Evolutionary conservation across 2,888 invertebrate species (phyloP).

Genomic region (Salticus scenicus): DNA sequence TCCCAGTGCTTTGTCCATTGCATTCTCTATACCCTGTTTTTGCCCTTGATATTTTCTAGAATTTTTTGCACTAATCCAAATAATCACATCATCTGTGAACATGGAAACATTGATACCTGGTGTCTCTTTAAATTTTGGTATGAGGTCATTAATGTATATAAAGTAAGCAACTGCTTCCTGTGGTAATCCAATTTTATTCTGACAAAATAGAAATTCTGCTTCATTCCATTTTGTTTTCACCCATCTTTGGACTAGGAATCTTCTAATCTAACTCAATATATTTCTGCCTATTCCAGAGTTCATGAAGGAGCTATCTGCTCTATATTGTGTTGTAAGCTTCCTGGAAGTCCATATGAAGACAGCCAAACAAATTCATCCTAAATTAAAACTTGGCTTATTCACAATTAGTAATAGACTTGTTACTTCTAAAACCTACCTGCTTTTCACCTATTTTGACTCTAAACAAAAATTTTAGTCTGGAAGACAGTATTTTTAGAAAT

Average conservation of each 20-base stretch:
- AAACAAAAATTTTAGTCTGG: too few species aligned
- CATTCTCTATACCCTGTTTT: not conserved
- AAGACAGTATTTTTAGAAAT: too few species aligned
- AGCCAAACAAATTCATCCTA: slow-evolving; percentile 11
- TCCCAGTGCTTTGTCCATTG: not conserved
- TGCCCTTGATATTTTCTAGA: not conserved
- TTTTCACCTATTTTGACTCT: too few species aligned
- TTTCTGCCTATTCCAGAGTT: slow-evolving; percentile 1
- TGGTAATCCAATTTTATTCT: not conserved
- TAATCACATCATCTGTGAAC: slow-evolving; percentile 19
- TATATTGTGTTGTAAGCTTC: slow-evolving; percentile 6
- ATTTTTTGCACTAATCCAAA: not conserved
- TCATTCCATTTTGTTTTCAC: not conserved
- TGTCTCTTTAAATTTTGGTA: not conserved
- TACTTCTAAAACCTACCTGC: too few species aligned
- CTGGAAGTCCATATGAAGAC: slow-evolving; percentile 9
- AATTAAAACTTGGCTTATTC: too few species aligned
- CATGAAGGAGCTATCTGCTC: not conserved
- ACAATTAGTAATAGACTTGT: too few species aligned
- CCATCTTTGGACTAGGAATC: slow-evolving; percentile 22
- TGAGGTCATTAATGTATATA: slow-evolving; percentile 9
- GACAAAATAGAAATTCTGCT: not conserved
- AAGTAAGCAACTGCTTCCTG: slow-evolving; percentile 1
- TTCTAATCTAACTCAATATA: slow-evolving; percentile 6
- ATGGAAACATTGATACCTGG: not conserved